Evolutionary conservation across 1,140 invertebrate species (phyloP).

Genomic region (Hyles euphorbiae): DNA sequence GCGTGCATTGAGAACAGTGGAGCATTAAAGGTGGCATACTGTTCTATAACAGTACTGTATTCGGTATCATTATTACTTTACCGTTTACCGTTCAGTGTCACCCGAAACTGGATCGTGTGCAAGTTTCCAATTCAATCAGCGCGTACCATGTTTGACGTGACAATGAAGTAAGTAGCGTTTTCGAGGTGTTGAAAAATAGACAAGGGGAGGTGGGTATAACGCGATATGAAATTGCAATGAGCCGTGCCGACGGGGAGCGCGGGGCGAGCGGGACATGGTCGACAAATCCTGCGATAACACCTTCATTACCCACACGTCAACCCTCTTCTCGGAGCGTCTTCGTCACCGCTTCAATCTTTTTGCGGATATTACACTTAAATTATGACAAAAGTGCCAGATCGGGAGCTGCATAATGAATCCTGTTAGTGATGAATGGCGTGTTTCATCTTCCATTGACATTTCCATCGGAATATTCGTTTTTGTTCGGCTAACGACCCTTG

Average conservation of each 20-base stretch:
- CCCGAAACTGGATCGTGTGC: no score
- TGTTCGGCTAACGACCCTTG: no score
- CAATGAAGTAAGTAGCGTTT: background rate
- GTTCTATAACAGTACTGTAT: no score
- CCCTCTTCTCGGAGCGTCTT: slow-evolving; percentile 61
- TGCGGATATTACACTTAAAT: slow-evolving; percentile 69
- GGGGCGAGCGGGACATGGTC: slow-evolving; percentile 17
- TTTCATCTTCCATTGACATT: slow-evolving; percentile 38
- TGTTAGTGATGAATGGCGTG: slow-evolving; percentile 40
- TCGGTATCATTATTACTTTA: no score
- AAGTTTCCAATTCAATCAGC: no score
- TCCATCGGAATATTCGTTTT: slow-evolving; percentile 16
- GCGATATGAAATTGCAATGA: slow-evolving; percentile 39
- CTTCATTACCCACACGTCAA: slow-evolving; percentile 67
- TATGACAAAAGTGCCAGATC: slow-evolving; percentile 54
- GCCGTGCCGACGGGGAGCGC: slow-evolving; percentile 3
- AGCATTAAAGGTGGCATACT: no score
- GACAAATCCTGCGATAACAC: slow-evolving; percentile 52
- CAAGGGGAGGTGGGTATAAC: slow-evolving; percentile 25
- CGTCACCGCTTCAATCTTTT: slow-evolving; percentile 63
- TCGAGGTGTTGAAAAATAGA: slow-evolving; percentile 27
- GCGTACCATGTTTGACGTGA: no score
- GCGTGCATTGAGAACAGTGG: no score
- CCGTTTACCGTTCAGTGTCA: no score
- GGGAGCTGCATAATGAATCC: slow-evolving; percentile 44